A percentile compares a stretch with the other conserved stretches of the same genome.
Conservation (phyloP, 1,140 invertebrate genomes). For the Ganaspis sp. region DNA sequence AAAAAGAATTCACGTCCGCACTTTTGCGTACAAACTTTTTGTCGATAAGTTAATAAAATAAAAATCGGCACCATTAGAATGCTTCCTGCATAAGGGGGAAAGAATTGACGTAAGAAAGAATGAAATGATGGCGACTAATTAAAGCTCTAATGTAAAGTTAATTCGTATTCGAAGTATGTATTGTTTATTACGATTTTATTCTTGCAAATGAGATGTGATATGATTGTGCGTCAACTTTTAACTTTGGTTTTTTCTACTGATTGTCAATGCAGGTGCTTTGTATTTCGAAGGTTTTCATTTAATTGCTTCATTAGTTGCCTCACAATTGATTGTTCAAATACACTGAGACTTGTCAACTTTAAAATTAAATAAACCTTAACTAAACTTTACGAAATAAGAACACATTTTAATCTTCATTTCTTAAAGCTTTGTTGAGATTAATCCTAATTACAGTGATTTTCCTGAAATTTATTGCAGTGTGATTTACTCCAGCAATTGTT, state of each 20-base stretch:
- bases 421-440: background rate
- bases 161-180: too few species aligned
- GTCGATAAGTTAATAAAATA: too few species aligned
- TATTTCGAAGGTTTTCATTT: background rate
- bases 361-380: slow-evolving; percentile 14
- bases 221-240: background rate
- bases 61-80: too few species aligned
- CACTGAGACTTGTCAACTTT: background rate
- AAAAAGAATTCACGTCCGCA: too few species aligned
- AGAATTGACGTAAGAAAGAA: too few species aligned
- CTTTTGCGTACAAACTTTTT: too few species aligned
- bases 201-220: background rate
- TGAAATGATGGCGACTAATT: too few species aligned
- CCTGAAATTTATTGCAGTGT: background rate
- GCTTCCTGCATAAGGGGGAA: too few species aligned
- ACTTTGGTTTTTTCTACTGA: background rate
- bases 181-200: background rate
- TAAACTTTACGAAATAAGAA: slow-evolving; percentile 14
- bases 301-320: slow-evolving; percentile 5
- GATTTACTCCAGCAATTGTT: background rate
- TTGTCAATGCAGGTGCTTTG: background rate
- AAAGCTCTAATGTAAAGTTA: too few species aligned
- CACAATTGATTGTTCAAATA: background rate
- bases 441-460: background rate
- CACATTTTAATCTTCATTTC: background rate